Evolutionary conservation across 2,888 invertebrate genomes (phyloP).

Genomic region (Drosophila acutilabella): DNA sequence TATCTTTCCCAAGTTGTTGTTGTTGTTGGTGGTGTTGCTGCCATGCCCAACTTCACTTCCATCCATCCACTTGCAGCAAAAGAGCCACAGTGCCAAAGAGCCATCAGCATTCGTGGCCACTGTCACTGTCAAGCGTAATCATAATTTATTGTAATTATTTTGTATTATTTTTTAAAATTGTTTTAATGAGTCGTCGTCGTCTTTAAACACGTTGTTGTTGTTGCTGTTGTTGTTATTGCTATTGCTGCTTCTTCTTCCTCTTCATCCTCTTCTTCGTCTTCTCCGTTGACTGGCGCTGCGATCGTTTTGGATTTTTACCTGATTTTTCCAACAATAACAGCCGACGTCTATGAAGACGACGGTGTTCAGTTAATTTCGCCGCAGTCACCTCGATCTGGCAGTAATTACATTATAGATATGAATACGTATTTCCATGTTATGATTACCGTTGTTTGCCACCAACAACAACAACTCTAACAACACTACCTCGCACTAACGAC

Average conservation of each 20-base stretch:
- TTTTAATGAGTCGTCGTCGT: conserved; percentile 74
- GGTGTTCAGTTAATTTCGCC: conserved; percentile 67
- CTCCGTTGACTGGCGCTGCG: conserved; percentile 38
- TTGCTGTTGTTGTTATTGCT: conserved; percentile 20
- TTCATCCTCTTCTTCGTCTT: no score
- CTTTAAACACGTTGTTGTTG: conserved; percentile 23
- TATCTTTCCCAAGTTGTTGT: conserved; percentile 54
- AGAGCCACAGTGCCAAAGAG: conserved; percentile 23
- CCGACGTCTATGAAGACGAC: conserved; percentile 24
- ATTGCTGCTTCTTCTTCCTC: conserved; percentile 28
- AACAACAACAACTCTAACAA: conserved; percentile 25
- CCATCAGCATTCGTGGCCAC: conserved; percentile 68
- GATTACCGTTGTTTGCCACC: conserved; percentile 64
- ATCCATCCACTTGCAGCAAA: conserved; percentile 51
- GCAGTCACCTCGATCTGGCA: conserved; percentile 72
- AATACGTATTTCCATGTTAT: conserved; percentile 68
- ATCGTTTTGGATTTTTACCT: conserved; percentile 68
- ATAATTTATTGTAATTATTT: conserved; percentile 83
- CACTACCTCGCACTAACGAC: conserved; percentile 40
- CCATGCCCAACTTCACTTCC: conserved; percentile 61
- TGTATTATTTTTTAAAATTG: conserved; percentile 82
- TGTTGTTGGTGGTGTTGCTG: conserved; percentile 30
- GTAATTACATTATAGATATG: conserved; percentile 77
- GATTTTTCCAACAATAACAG: conserved; percentile 52
- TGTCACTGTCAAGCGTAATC: conserved; percentile 82